phyloP scores from a whole-genome alignment of 92 coral and sea anemone species.

The Parazoanthus darwini region DNA sequence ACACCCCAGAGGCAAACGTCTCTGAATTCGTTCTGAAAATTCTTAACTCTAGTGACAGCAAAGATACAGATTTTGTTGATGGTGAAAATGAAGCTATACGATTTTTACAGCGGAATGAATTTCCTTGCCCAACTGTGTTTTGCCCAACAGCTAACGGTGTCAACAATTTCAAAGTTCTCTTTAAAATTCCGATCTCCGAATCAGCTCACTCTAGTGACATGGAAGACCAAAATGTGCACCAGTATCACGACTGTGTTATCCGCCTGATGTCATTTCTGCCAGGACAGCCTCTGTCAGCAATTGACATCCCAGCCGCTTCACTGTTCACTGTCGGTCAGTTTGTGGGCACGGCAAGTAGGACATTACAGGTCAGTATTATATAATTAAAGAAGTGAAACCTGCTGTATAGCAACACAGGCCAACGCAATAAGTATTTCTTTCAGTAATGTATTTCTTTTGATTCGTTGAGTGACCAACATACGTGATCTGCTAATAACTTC shows the following conservation, averaged over 20 bases:
- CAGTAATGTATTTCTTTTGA: too few relatives aligned
- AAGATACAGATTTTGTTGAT: constrained; percentile 22
- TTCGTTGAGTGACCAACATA: too few relatives aligned
- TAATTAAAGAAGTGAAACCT: not conserved
- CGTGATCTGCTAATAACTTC: too few relatives aligned
- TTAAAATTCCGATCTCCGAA: not conserved
- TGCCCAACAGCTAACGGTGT: constrained; percentile 3
- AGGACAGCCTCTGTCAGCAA: not conserved
- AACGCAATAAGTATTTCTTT: too few relatives aligned
- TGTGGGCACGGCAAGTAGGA: constrained; percentile 21
- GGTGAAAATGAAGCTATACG: constrained; percentile 30
- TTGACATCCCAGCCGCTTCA: not conserved
- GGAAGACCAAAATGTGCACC: not conserved
- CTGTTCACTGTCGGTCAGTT: constrained; percentile 19
- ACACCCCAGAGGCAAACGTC: not conserved
- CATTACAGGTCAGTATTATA: constrained; percentile 13
- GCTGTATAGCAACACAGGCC: not conserved
- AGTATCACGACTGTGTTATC: not conserved
- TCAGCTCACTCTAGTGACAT: not conserved
- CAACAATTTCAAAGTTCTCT: constrained; percentile 12
- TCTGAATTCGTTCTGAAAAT: constrained; percentile 27
- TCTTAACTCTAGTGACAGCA: constrained; percentile 39
- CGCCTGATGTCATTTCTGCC: constrained; percentile 24
- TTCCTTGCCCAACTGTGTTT: constrained; percentile 32
- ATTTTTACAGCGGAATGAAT: constrained; percentile 6